Base-by-base conservation (phyloP, 2,113 vertebrate species). In the Peucedramus taeniatus region DNA sequence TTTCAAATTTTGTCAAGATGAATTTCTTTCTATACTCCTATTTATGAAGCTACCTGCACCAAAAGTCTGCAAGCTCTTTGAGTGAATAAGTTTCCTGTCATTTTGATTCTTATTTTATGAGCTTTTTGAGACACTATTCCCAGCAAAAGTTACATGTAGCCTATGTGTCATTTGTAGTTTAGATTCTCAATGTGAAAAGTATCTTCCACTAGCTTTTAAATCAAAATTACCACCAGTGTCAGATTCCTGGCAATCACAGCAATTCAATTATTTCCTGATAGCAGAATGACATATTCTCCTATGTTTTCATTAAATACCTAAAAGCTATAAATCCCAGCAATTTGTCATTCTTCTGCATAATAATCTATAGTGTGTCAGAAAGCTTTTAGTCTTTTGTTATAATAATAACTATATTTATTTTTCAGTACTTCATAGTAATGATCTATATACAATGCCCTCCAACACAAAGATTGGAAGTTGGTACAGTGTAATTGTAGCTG, bases 211-310 rank as follows among this genome's bases (percentile, higher is more conserved):
- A 90, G 77, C 51, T 96, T 95, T 95, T 91, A 96, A 95, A 93
- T 95, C 49, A 96, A 88, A 94, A 91, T 94, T 87, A 81, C 70
- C 47, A 95, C 83, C 49, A 81, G 7, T 86, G 83, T 85, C 87
- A 94, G 65, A 83, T 89, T 94, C 47, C 83, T 94, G 60, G 79
- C 35, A 95, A 93, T 90, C 87, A 93, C 31, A 66, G 44, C 50
- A 83, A 76, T 91, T 90, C 72, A 85, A 92, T 96, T 94, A 96
- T 83, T 95, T 90, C 74, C 40, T 89, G 61, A 86, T 89, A 94
- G 45, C 33, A 83, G 76, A 69, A 85, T 66, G 54, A 91, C 75
- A 89, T 93, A 63, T 89, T 89, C 51, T 87, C 16, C 54, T 78
- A 39, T 93, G 64, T 53, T 94, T 93, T 91, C 68, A 92, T 89